Evolutionary conservation across 2,888 invertebrate genomes (phyloP).

Genomic region (Sipha maydis): DNA sequence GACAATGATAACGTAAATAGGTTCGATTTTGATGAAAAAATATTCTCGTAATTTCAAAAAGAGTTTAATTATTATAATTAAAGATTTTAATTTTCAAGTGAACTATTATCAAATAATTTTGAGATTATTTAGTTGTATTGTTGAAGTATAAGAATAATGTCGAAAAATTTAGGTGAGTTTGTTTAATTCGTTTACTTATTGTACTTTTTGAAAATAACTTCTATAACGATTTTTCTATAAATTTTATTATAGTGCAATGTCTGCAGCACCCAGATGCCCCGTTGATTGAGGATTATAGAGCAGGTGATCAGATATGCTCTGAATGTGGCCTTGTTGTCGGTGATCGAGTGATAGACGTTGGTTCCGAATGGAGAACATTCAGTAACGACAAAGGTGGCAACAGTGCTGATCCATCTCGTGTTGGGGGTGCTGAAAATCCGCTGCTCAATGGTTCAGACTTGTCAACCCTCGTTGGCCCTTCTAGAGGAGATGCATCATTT

Average conservation of each 20-base stretch:
- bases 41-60: neutral
- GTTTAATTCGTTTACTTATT: too few relatives aligned
- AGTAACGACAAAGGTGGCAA: conserved; percentile 89
- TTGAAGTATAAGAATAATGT: conserved; percentile 1
- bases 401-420: conserved; percentile 94
- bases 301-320: conserved; percentile 98
- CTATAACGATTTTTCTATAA: neutral
- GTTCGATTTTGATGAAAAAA: too few relatives aligned
- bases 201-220: too few relatives aligned
- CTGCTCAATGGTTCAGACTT: conserved; percentile 94
- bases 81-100: neutral
- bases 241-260: conserved; percentile 69
- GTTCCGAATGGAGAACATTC: conserved; percentile 99
- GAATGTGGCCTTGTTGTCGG: conserved; percentile 99
- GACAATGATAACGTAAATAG: too few relatives aligned
- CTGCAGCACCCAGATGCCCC: conserved; percentile 95
- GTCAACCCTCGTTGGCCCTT: conserved; percentile 91
- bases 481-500: conserved; percentile 82
- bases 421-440: conserved; percentile 99
- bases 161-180: conserved; percentile 51
- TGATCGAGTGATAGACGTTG: conserved; percentile 99
- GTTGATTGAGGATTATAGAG: conserved; percentile 92
- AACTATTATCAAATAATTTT: neutral
- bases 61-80: neutral
- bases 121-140: neutral